Evolutionary conservation across 2,113 vertebrate genomes (phyloP).

Genomic region (Crotophaga sulcirostris): DNA sequence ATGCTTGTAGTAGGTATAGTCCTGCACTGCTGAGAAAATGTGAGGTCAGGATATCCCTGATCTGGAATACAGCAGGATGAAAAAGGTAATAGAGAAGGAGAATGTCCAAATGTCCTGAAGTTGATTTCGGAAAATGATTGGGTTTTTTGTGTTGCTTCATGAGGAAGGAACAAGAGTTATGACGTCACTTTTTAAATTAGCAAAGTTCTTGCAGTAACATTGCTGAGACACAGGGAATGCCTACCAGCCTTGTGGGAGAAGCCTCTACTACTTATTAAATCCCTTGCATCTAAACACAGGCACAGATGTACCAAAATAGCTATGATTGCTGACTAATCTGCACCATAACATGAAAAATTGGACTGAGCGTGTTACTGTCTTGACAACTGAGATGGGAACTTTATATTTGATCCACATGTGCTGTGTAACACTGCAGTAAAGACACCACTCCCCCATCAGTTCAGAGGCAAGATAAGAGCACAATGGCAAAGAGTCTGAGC

Average conservation of each 20-base stretch:
- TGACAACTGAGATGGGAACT: not conserved
- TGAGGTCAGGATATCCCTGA: not conserved
- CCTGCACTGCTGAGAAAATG: not conserved
- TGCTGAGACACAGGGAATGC: not conserved
- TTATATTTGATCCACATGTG: not conserved
- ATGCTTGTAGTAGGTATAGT: not conserved
- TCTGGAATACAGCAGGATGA: not conserved
- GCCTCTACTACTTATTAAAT: not conserved
- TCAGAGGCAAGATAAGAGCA: not conserved
- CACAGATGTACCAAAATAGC: not conserved
- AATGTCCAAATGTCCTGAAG: not conserved
- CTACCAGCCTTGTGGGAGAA: not conserved
- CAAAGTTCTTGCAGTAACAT: not conserved
- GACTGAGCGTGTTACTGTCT: not conserved
- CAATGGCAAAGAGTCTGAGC: not conserved
- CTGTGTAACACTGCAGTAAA: not conserved
- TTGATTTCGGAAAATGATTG: not conserved
- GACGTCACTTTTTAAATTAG: not conserved
- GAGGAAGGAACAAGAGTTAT: not conserved
- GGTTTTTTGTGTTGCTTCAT: not conserved
- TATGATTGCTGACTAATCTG: not conserved
- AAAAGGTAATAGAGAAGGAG: not conserved
- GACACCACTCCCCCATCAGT: not conserved
- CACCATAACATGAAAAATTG: not conserved
- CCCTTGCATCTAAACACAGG: not conserved